Conservation (phyloP, 2,888 invertebrate species). For the Itoplectis maculator region DNA sequence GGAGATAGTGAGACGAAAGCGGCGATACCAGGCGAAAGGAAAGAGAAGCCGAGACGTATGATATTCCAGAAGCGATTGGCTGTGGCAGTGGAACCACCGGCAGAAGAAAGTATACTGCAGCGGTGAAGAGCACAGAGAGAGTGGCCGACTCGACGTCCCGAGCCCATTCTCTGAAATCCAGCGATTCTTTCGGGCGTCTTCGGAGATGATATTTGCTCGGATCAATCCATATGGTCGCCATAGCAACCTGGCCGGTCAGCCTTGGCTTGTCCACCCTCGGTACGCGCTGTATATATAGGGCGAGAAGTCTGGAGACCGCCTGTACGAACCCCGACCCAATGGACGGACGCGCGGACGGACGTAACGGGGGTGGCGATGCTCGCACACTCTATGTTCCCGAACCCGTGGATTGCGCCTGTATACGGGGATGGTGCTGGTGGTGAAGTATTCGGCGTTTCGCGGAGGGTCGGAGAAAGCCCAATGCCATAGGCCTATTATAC, state of each 20-base stretch:
- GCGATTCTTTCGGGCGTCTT: constrained; percentile 84
- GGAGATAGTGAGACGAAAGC: constrained; percentile 34
- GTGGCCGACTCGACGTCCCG: constrained; percentile 69
- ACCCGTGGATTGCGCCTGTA: constrained; percentile 9
- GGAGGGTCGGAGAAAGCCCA: constrained; percentile 57
- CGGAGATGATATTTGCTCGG: constrained; percentile 84
- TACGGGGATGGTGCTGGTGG: constrained; percentile 46
- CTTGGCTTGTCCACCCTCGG: constrained; percentile 81
- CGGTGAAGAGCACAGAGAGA: constrained; percentile 46
- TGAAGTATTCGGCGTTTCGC: constrained; percentile 67
- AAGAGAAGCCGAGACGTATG: constrained; percentile 21
- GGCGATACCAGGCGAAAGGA: constrained; percentile 15
- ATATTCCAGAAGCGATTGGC: constrained; percentile 14
- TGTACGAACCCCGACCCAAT: constrained; percentile 73
- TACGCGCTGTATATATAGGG: constrained; percentile 33
- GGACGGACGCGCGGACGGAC: constrained; percentile 64
- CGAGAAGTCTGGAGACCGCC: constrained; percentile 75
- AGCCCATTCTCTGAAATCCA: constrained; percentile 80
- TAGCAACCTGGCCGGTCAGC: constrained; percentile 81
- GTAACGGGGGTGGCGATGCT: constrained; percentile 36
- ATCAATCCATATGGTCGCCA: constrained; percentile 84
- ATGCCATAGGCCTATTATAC: constrained; percentile 35
- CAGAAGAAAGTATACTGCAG: constrained; percentile 28
- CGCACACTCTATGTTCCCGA: constrained; percentile 24
- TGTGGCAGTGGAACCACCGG: constrained; percentile 32